These are phyloP conservation scores for Schizotus pectinicornis DNA, from an alignment of 2,888 invertebrate genomes.

Conservation along the genomic window DNA sequence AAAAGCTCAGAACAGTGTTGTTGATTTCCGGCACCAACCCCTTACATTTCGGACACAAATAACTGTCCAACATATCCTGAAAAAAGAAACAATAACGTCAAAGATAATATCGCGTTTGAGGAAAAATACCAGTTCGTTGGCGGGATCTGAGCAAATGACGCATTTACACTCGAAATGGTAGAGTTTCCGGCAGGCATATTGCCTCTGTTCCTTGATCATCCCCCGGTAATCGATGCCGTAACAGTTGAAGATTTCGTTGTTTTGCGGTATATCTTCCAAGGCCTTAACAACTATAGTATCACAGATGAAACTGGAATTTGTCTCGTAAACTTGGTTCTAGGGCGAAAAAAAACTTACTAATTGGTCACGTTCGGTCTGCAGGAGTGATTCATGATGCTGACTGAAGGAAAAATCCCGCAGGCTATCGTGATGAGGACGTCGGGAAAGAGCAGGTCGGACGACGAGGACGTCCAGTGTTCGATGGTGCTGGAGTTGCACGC, in stretches of 20 bases:
- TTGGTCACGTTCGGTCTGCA: constrained; percentile 84
- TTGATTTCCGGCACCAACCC: constrained; percentile 47
- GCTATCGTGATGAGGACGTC: constrained; percentile 59
- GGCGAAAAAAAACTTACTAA: constrained; percentile 60
- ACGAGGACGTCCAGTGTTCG: constrained; percentile 50
- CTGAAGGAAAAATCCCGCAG: constrained; percentile 84
- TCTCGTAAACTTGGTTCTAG: too few species aligned
- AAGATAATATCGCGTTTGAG: constrained; percentile 1
- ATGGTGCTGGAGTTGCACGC: constrained; percentile 57
- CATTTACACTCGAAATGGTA: constrained; percentile 85
- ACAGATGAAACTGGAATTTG: constrained; percentile 70
- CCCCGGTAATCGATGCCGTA: constrained; percentile 81
- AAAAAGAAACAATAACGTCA: not conserved
- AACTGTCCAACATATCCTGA: constrained; percentile 56
- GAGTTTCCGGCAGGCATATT: constrained; percentile 67
- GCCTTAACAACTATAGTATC: constrained; percentile 75
- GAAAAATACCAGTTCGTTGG: constrained; percentile 48
- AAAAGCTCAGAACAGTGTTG: constrained; percentile 51
- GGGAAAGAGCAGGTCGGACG: constrained; percentile 46
- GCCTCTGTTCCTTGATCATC: constrained; percentile 66
- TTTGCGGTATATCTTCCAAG: constrained; percentile 65
- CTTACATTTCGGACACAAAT: constrained; percentile 56
- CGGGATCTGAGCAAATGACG: constrained; percentile 65
- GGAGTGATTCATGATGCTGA: constrained; percentile 92
- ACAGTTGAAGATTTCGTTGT: constrained; percentile 82